Evolutionary conservation across 2,113 vertebrate species (phyloP).

Genomic region (Nannospalax galili): DNA sequence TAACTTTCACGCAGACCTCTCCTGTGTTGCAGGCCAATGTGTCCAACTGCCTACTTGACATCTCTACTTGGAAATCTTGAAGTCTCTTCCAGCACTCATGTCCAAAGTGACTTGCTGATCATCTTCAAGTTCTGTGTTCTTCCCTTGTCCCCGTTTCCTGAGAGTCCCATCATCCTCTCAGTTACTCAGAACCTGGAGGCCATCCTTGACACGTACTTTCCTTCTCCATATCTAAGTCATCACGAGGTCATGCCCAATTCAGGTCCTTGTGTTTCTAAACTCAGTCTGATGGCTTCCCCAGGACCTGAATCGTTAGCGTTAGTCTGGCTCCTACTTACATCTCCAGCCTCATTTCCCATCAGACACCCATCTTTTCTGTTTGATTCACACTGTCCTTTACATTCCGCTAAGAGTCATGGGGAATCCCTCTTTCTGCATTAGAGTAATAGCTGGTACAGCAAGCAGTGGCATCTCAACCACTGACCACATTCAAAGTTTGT

Average conservation of each 20-base stretch:
- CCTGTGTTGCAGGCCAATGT: constrained; percentile 15
- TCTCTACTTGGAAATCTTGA: neutral
- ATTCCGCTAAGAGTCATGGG: neutral
- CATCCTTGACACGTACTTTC: neutral
- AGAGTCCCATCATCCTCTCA: neutral
- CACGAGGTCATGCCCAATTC: constrained; percentile 12
- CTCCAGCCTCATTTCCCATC: neutral
- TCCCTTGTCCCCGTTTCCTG: neutral
- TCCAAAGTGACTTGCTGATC: constrained; percentile 10
- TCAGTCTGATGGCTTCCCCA: neutral
- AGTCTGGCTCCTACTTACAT: neutral
- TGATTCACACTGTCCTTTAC: neutral
- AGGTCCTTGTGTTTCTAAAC: constrained; percentile 1
- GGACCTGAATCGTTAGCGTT: constrained; percentile 20
- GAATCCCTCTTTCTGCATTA: neutral
- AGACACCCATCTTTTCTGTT: neutral
- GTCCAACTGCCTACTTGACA: too few relatives aligned
- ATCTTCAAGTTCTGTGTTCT: neutral
- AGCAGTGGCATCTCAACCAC: neutral
- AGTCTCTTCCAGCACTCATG: neutral
- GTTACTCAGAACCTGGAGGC: neutral
- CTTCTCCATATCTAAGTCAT: neutral
- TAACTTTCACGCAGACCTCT: neutral
- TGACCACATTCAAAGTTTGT: neutral
- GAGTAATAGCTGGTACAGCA: neutral